These are phyloP conservation scores for Oncorhynchus keta DNA, from an alignment of 2,113 vertebrate species.

Conservation along the genomic window DNA sequence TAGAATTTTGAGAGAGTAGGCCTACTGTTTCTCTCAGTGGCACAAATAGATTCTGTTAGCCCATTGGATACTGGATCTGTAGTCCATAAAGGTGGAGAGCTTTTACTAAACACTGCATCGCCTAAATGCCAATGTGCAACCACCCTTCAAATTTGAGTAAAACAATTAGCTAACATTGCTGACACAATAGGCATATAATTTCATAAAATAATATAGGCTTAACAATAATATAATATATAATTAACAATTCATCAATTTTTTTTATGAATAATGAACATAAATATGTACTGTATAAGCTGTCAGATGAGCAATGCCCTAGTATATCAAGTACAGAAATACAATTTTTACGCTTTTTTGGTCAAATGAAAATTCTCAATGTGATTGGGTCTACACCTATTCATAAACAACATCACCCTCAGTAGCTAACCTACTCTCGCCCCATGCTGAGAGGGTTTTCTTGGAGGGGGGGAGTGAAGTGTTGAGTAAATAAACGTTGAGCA, in stretches of 20 bases:
- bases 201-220: too few species aligned
- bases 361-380: too few species aligned
- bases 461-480: constrained; percentile 79
- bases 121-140: too few species aligned
- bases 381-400: constrained; percentile 69
- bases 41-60: background rate
- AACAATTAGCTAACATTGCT: background rate
- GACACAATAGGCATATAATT: background rate
- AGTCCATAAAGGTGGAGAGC: too few species aligned
- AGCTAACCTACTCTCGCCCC: constrained; percentile 12
- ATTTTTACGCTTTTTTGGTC: background rate
- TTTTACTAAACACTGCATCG: too few species aligned
- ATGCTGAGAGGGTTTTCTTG: constrained; percentile 57
- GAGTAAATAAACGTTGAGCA: constrained; percentile 90
- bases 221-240: too few species aligned
- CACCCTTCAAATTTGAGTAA: background rate
- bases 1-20: background rate
- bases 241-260: too few species aligned
- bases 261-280: too few species aligned
- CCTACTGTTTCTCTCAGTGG: constrained; percentile 37
- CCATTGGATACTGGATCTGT: too few species aligned
- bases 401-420: background rate
- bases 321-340: background rate
- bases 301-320: background rate
- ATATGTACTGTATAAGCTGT: background rate